Evolutionary conservation across 2,113 vertebrate genomes (phyloP).

Genomic region (Empidonax alnorum): DNA sequence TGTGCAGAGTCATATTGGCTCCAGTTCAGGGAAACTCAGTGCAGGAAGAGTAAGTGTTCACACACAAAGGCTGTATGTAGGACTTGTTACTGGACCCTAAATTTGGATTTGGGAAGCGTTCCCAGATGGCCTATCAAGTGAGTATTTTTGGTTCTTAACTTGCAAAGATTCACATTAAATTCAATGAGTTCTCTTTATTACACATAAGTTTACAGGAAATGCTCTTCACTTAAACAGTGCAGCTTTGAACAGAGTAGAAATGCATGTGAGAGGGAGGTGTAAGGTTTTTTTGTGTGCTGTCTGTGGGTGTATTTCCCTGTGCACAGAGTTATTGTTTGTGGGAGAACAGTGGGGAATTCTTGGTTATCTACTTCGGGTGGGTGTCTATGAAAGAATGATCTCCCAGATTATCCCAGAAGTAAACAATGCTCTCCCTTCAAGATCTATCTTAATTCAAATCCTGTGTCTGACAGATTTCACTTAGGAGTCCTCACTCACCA

Average conservation of each 20-base stretch:
- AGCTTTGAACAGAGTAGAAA: background rate
- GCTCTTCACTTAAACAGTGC: background rate
- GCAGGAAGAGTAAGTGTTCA: conserved; percentile 29
- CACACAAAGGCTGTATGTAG: conserved; percentile 20
- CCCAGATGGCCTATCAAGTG: conserved; percentile 43
- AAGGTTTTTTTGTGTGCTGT: background rate
- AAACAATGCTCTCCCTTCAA: background rate
- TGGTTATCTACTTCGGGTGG: background rate
- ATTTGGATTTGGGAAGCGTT: conserved; percentile 57
- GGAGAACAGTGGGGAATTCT: background rate
- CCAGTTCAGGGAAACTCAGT: background rate
- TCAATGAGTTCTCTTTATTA: background rate
- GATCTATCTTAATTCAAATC: background rate
- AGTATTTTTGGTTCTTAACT: conserved; percentile 39
- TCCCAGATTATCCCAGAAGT: background rate
- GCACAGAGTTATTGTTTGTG: background rate
- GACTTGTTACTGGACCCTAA: conserved; percentile 50
- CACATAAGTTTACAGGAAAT: conserved; percentile 1
- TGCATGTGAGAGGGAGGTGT: background rate
- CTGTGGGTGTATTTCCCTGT: conserved; percentile 5
- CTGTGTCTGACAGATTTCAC: background rate
- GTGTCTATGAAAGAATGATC: background rate
- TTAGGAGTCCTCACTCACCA: background rate
- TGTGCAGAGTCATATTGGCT: conserved; percentile 21
- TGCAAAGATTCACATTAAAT: conserved; percentile 16